phyloP scores from a whole-genome alignment of 1,140 invertebrate genomes.

The Drosophila littoralis region DNA sequence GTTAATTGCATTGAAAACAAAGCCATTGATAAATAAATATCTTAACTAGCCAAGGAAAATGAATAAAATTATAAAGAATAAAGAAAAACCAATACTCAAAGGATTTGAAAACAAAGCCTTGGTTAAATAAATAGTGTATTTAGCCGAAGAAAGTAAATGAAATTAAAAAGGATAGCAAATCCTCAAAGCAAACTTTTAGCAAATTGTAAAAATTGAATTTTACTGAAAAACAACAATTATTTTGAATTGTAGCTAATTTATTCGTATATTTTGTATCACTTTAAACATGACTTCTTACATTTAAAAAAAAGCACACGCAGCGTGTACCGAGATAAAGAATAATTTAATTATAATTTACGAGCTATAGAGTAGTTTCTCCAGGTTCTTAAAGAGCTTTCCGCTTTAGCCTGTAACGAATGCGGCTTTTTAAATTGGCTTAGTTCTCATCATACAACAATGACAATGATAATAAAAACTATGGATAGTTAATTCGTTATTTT shows the following conservation, averaged over 20 bases:
- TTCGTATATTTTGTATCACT: slow-evolving; percentile 41
- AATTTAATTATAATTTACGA: slow-evolving; percentile 43
- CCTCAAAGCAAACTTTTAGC: background rate
- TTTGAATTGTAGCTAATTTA: slow-evolving; percentile 33
- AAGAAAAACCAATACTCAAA: too few relatives aligned
- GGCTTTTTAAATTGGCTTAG: slow-evolving; percentile 40
- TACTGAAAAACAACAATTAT: too few relatives aligned
- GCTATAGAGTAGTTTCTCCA: slow-evolving; percentile 2
- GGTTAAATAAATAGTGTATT: background rate
- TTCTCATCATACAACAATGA: slow-evolving; percentile 42
- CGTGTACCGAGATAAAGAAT: slow-evolving; percentile 24
- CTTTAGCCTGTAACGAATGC: slow-evolving; percentile 34
- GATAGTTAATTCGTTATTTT: slow-evolving; percentile 10
- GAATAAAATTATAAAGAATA: too few relatives aligned
- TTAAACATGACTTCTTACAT: slow-evolving; percentile 23
- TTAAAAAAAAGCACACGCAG: slow-evolving; percentile 22
- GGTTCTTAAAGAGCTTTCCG: background rate
- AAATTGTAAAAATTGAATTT: background rate
- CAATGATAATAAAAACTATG: slow-evolving; percentile 14
- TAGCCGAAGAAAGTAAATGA: background rate
- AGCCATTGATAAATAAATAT: too few relatives aligned
- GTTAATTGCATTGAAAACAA: too few relatives aligned
- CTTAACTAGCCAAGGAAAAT: too few relatives aligned
- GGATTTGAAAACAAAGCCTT: background rate
- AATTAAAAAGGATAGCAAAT: background rate